Evolutionary conservation across 2,113 vertebrate genomes (phyloP), one percentile per base, ranked within the genome.

Genomic region (Chaetodon trifascialis): DNA sequence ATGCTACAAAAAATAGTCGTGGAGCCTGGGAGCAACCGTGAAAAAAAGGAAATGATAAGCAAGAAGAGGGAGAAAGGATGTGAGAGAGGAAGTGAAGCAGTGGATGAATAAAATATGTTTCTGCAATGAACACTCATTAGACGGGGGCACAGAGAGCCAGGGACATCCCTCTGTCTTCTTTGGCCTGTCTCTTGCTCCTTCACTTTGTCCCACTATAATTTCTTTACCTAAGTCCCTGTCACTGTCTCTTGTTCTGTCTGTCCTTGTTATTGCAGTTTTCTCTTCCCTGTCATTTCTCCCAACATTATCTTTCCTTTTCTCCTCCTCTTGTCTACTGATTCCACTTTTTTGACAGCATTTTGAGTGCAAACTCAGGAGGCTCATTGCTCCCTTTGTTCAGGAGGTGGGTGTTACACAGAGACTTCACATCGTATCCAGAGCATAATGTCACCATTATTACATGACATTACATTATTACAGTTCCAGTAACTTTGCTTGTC

Each of bases 91-190:
- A 72, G 68, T 63, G 25, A 60, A 69, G 68, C 38, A 67, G 21
- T 7, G 42, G 49, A 83, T 87, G 73, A 90, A 91, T 89, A 79
- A 86, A 85, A 91, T 75, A 85, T 89, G 71, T 75, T 70, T 71
- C 40, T 70, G 69, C 46, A 54, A 80, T 68, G 70, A 74, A 76
- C 65, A 49, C 23, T 69, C 64, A 44, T 80, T 38, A 76, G 52
- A 81, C 76, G n/a, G 69, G 40, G 44, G 23, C 74, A 79, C 5
- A 25, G 51, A 71, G 67, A 87, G 71, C 49, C 73, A 36, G n/a
- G 72, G 83, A 75, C 80, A 63, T 62, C 49, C 77, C 30, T 52
- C 55, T 42, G n/a, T 66, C 47, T 51, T 63, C 59, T 63, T 40
- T 52, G 15, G 51, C 34, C 54, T 23, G 38, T 70, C 12, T 14